Evolutionary conservation across 2,888 invertebrate genomes (phyloP).

Genomic region (Mycogona germanica): DNA sequence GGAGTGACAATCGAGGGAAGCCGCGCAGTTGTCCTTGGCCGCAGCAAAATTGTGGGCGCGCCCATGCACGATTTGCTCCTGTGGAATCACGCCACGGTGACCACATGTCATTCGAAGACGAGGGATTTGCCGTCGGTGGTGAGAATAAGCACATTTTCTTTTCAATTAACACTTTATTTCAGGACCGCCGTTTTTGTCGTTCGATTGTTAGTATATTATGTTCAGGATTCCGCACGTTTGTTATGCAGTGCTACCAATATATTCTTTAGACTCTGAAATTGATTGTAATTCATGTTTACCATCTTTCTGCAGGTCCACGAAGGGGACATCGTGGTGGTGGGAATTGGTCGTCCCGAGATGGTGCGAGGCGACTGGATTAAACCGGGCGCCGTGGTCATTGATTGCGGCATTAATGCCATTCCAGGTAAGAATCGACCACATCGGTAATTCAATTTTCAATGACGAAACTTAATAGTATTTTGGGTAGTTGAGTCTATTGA

Average conservation of each 20-base stretch:
- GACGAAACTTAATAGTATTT: too few relatives aligned
- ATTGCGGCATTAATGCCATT: slow-evolving; percentile 93
- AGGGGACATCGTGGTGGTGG: slow-evolving; percentile 96
- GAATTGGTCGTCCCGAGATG: slow-evolving; percentile 76
- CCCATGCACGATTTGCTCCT: slow-evolving; percentile 87
- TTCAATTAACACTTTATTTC: not conserved
- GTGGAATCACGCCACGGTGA: slow-evolving; percentile 95
- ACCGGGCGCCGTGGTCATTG: slow-evolving; percentile 94
- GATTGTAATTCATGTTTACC: not conserved
- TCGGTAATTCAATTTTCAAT: too few relatives aligned
- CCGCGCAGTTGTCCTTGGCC: slow-evolving; percentile 82
- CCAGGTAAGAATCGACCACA: slow-evolving; percentile 45
- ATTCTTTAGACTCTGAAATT: not conserved
- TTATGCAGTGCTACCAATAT: not conserved
- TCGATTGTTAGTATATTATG: not conserved
- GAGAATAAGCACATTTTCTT: slow-evolving; percentile 24
- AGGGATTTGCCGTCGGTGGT: slow-evolving; percentile 63
- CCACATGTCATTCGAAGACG: slow-evolving; percentile 92
- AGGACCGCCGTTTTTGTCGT: not conserved
- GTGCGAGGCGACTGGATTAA: slow-evolving; percentile 95
- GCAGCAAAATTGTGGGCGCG: slow-evolving; percentile 96
- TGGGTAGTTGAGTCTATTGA: too few relatives aligned
- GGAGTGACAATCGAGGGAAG: slow-evolving; percentile 67
- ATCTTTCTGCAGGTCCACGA: slow-evolving; percentile 43
- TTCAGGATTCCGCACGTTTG: not conserved